phyloP scores from a whole-genome alignment of 1,140 invertebrate genomes.

The Conopomorpha cramerella region DNA sequence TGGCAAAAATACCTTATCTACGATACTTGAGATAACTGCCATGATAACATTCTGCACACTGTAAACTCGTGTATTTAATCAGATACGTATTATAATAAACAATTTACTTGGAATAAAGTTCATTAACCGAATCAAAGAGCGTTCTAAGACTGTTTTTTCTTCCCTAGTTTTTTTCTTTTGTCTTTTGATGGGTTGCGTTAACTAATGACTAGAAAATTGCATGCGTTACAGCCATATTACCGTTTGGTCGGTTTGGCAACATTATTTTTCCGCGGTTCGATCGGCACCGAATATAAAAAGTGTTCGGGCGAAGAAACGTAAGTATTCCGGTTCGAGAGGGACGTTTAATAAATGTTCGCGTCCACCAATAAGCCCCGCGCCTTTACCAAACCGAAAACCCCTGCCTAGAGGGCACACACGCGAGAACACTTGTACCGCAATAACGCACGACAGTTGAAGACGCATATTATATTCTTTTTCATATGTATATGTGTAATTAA shows the following conservation, averaged over 20 bases:
- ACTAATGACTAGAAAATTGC: slow-evolving; percentile 13
- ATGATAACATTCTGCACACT: too few relatives aligned
- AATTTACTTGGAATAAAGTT: slow-evolving; percentile 6
- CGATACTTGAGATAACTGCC: too few relatives aligned
- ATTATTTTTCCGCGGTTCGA: slow-evolving; percentile 16
- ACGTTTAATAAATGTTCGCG: slow-evolving; percentile 17
- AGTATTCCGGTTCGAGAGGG: slow-evolving; percentile 20
- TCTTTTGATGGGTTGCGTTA: too few relatives aligned
- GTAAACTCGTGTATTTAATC: too few relatives aligned
- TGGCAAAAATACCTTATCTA: too few relatives aligned
- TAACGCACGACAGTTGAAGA: slow-evolving; percentile 26
- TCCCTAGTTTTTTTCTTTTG: too few relatives aligned
- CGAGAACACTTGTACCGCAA: slow-evolving; percentile 14
- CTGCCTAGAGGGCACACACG: slow-evolving; percentile 11
- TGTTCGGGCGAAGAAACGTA: slow-evolving; percentile 20
- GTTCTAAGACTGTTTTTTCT: too few relatives aligned
- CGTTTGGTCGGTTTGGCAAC: slow-evolving; percentile 14
- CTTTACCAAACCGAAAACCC: slow-evolving; percentile 17
- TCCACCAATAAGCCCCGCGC: slow-evolving; percentile 13
- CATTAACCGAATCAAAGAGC: too few relatives aligned
- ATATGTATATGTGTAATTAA: slow-evolving; percentile 41
- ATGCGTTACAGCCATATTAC: too few relatives aligned
- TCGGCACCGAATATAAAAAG: slow-evolving; percentile 13
- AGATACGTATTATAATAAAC: too few relatives aligned
- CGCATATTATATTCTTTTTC: slow-evolving; percentile 24